Evolutionary conservation across 2,797 vertebrate genomes (phyloP), one percentile per base, ranked within the genome.

Genomic region (Helarctos malayanus): DNA sequence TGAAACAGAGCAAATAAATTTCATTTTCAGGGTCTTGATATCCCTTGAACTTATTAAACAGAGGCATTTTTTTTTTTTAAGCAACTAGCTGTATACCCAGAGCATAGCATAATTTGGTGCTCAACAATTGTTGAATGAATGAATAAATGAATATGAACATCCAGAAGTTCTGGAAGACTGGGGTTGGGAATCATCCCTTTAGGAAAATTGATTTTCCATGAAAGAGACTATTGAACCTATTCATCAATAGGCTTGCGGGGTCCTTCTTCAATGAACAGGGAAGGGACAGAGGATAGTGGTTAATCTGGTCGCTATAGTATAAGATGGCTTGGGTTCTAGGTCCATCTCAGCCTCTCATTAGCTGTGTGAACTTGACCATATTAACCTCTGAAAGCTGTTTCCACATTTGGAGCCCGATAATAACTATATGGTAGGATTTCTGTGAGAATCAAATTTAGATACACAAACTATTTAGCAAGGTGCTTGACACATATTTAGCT

Each of bases 271-370:
- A 16, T 73, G 87, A 21, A 47, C 41, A 94, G 79, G 45, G 49
- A 85, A 68, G 84, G 19, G 89, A n/a, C 54, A n/a, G 15, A 82
- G 29, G 47, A 59, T 15, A 15, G 45, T 75, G 32, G 29, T 49
- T 86, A 49, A 89, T 56, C 27, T 63, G n/a, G n/a, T 38, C 69
- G 23, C 52, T 21, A 57, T 52, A 45, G 29, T 69, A 32, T 25
- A 41, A 80, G 2, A 54, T 29, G 38, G 5, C 16, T 89, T 76
- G 38, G 15, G 35, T 78, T 93, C 29, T n/a, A 81, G 27, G 93
- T 89, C 56, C 35, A 75, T 10, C 19, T 88, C 38, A 73, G 38
- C 14, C 35, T 94, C n/a, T 89, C 52, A 63, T 86, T 94, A 97
- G 81, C 78, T 49, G 25, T 21, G 27, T 54, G 27, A 96, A 76